Conservation (phyloP, 1,140 invertebrate species). For the Caenorhabditis briggsae region DNA sequence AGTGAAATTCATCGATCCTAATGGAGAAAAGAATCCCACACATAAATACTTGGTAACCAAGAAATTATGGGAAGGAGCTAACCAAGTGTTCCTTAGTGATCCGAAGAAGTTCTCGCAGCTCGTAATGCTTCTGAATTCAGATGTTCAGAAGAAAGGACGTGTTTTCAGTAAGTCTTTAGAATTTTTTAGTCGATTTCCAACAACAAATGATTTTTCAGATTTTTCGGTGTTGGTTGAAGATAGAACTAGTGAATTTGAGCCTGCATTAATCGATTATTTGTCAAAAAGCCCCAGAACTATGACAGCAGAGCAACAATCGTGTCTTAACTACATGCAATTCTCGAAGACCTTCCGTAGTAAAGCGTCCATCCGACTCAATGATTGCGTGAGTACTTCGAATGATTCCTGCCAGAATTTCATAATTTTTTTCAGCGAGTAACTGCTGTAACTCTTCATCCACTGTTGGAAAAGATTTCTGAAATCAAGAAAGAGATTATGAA, state of each 20-base stretch:
- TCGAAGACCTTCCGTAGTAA: neutral
- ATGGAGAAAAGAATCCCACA: neutral
- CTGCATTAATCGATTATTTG: neutral
- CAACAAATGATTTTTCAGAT: neutral
- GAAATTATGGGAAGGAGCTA: neutral
- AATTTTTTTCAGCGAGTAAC: neutral
- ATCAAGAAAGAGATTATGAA: neutral
- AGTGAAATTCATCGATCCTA: neutral
- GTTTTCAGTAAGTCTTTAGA: neutral
- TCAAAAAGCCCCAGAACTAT: neutral
- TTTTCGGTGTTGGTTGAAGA: neutral
- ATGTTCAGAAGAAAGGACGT: neutral
- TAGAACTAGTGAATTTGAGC: neutral
- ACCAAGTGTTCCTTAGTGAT: conserved; percentile 1
- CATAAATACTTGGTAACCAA: neutral
- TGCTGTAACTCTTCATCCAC: neutral
- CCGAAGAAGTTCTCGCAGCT: neutral
- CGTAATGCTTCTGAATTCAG: neutral
- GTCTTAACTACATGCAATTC: neutral
- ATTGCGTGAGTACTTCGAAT: neutral
- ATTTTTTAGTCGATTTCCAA: neutral
- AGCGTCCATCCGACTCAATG: neutral
- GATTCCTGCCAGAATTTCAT: neutral
- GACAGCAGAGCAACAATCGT: neutral
- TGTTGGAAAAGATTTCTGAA: neutral